phyloP scores from a whole-genome alignment of 2,888 invertebrate genomes.

The Theretra japonica region DNA sequence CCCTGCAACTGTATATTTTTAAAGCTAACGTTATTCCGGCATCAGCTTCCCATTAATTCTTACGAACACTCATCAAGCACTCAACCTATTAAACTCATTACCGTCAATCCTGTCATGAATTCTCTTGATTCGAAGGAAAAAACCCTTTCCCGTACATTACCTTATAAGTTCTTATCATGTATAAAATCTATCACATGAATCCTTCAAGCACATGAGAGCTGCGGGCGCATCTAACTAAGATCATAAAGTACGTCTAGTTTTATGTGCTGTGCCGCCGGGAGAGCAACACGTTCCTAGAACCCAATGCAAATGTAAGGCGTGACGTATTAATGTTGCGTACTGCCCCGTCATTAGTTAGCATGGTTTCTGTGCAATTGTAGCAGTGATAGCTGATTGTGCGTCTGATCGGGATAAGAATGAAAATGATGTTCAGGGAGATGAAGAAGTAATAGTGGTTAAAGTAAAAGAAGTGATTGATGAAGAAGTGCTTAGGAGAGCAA shows the following conservation, averaged over 20 bases:
- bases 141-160: neutral
- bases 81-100: neutral
- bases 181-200: slow-evolving; percentile 6
- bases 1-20: too few relatives aligned
- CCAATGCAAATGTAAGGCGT: slow-evolving; percentile 63
- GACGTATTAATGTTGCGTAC: slow-evolving; percentile 60
- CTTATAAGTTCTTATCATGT: slow-evolving; percentile 1
- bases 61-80: neutral
- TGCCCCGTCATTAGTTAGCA: slow-evolving; percentile 44
- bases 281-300: slow-evolving; percentile 48
- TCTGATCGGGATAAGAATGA: neutral
- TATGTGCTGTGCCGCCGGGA: slow-evolving; percentile 50
- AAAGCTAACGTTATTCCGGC: too few relatives aligned
- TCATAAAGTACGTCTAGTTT: slow-evolving; percentile 52
- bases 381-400: neutral
- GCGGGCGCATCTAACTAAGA: slow-evolving; percentile 27
- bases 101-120: neutral
- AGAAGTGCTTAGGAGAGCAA: neutral
- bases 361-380: slow-evolving; percentile 40
- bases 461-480: neutral
- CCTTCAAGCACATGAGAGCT: slow-evolving; percentile 1
- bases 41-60: too few relatives aligned
- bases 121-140: neutral
- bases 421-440: neutral
- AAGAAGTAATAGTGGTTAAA: neutral